Percentiles rank a stretch among this genome's conserved stretches.
phyloP scores from a whole-genome alignment of 2,113 vertebrate species.

The Hippocampus abdominalis region DNA sequence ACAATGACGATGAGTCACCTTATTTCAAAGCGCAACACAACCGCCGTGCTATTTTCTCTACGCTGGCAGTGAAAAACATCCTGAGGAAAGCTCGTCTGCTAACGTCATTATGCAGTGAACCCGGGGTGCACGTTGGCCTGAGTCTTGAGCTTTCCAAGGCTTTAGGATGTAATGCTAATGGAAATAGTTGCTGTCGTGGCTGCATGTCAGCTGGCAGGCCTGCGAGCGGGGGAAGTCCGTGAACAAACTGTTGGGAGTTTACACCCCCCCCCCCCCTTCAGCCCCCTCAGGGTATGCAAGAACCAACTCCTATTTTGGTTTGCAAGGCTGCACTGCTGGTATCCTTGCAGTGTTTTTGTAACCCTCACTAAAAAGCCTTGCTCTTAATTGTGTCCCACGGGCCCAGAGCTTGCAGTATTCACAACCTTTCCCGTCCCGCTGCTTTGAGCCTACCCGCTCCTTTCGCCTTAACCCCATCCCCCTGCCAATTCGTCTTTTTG shows the following conservation, averaged over 20 bases:
- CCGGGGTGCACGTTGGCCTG: constrained; percentile 4
- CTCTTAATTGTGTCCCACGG: constrained; percentile 69
- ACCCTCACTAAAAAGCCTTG: constrained; percentile 59
- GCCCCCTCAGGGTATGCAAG: constrained; percentile 30
- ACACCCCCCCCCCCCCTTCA: constrained; percentile 27
- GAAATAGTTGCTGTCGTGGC: constrained; percentile 42
- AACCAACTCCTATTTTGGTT: constrained; percentile 62
- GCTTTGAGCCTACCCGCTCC: constrained; percentile 48
- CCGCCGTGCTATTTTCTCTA: constrained; percentile 9
- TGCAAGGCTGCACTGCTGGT: constrained; percentile 46
- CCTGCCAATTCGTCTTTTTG: constrained; percentile 52
- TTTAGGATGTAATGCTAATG: constrained; percentile 47
- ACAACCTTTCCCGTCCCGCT: constrained; percentile 62
- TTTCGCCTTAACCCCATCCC: constrained; percentile 52
- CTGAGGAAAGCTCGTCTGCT: constrained; percentile 20
- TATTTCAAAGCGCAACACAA: constrained; percentile 1
- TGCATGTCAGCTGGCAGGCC: constrained; percentile 34
- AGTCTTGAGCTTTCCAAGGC: constrained; percentile 39
- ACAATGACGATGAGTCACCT: neutral
- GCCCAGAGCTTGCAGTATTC: constrained; percentile 53
- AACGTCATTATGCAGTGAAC: constrained; percentile 27
- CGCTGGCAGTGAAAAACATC: constrained; percentile 22
- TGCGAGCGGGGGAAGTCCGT: constrained; percentile 23
- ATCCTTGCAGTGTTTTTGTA: constrained; percentile 66
- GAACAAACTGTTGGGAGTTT: constrained; percentile 41